phyloP scores from a whole-genome alignment of 2,888 invertebrate genomes.

The Protonemura montana region DNA sequence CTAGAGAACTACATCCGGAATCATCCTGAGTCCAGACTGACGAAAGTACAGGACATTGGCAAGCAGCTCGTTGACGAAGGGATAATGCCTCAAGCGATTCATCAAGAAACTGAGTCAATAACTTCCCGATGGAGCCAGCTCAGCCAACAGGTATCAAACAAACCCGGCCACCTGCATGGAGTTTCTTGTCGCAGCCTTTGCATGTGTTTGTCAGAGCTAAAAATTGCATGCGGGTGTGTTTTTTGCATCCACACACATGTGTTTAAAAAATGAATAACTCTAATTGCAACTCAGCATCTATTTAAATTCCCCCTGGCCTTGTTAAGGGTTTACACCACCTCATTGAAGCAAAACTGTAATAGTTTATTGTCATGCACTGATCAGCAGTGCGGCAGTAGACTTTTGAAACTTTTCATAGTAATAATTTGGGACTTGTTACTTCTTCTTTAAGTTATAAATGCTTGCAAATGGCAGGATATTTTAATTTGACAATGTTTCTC shows the following conservation, averaged over 20 bases:
- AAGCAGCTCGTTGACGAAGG: constrained; percentile 76
- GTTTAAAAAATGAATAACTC: neutral
- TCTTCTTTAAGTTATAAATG: no score
- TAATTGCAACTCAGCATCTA: neutral
- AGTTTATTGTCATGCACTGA: no score
- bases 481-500: no score
- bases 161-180: constrained; percentile 67
- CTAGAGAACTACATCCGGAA: constrained; percentile 81
- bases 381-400: no score
- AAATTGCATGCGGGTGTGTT: neutral
- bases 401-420: no score
- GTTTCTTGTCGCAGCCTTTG: neutral
- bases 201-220: neutral
- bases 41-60: constrained; percentile 78
- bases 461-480: no score
- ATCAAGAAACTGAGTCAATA: constrained; percentile 70
- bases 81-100: constrained; percentile 75
- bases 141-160: constrained; percentile 68
- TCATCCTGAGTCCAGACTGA: constrained; percentile 75
- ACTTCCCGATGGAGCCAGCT: constrained; percentile 72
- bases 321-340: no score
- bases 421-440: no score
- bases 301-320: no score
- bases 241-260: neutral
- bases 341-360: no score